A percentile compares a stretch with the other conserved stretches of the same genome.
phyloP scores from a whole-genome alignment of 2,888 invertebrate species.

The Catocala sponsa region DNA sequence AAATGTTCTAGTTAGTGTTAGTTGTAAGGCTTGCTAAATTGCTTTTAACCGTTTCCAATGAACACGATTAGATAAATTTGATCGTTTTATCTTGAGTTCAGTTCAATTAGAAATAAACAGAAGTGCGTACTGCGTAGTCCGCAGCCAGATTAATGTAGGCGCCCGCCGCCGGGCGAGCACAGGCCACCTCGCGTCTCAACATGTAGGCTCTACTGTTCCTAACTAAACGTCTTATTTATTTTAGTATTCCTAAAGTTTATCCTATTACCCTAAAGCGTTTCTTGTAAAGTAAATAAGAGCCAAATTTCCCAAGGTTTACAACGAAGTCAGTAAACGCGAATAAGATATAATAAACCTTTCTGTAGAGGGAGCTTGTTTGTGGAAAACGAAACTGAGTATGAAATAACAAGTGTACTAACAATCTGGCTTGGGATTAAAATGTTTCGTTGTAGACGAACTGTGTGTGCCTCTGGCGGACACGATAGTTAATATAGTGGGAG shows the following conservation, averaged over 20 bases:
- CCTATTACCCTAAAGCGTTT: slow-evolving; percentile 3
- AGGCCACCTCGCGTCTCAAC: not conserved
- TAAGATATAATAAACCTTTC: slow-evolving; percentile 8
- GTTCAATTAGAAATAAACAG: slow-evolving; percentile 43
- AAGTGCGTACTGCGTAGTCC: slow-evolving; percentile 11
- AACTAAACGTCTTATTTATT: slow-evolving; percentile 13
- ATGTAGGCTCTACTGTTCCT: not conserved
- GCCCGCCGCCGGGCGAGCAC: not conserved
- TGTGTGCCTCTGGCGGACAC: not conserved
- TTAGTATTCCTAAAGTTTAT: slow-evolving; percentile 12
- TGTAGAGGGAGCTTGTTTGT: not conserved
- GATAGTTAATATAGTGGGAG: not conserved
- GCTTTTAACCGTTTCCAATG: slow-evolving; percentile 39
- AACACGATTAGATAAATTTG: slow-evolving; percentile 48
- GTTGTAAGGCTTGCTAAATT: slow-evolving; percentile 36
- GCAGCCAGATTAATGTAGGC: slow-evolving; percentile 8
- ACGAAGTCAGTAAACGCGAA: slow-evolving; percentile 4
- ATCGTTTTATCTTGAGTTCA: slow-evolving; percentile 46
- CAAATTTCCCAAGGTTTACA: slow-evolving; percentile 4
- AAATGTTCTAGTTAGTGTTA: slow-evolving; percentile 40
- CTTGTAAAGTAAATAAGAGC: slow-evolving; percentile 1
- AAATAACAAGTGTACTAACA: not conserved
- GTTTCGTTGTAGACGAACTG: not conserved
- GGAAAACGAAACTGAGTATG: not conserved
- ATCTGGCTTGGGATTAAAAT: not conserved